Evolutionary conservation across 2,797 vertebrate genomes (phyloP).

Genomic region (Acanthurus leucopareius): DNA sequence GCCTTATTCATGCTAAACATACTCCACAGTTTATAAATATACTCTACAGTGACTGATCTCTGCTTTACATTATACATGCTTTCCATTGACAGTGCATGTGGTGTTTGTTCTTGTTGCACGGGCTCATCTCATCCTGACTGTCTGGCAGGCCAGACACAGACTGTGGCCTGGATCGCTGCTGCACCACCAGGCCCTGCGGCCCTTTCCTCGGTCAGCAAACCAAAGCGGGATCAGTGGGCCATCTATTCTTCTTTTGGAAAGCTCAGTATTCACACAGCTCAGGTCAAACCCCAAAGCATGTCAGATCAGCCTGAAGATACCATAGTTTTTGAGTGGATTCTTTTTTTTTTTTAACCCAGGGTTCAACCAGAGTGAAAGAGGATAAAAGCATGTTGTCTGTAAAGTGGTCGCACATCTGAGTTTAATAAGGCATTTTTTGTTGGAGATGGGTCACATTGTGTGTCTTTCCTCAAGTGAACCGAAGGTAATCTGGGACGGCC

Average conservation of each 20-base stretch:
- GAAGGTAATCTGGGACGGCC: slow-evolving; percentile 75
- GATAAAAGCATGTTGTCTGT: slow-evolving; percentile 71
- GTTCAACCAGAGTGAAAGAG: slow-evolving; percentile 73
- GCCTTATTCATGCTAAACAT: slow-evolving; percentile 57
- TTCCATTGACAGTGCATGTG: slow-evolving; percentile 52
- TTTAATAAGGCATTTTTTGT: slow-evolving; percentile 73
- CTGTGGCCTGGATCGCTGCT: slow-evolving; percentile 70
- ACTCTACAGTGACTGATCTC: slow-evolving; percentile 19
- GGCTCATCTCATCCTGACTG: slow-evolving; percentile 50
- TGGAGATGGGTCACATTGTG: slow-evolving; percentile 75
- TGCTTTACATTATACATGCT: slow-evolving; percentile 23
- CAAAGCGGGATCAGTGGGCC: slow-evolving; percentile 67
- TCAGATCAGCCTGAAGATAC: slow-evolving; percentile 73
- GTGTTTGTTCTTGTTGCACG: slow-evolving; percentile 49
- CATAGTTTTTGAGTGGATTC: slow-evolving; percentile 55
- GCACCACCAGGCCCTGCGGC: slow-evolving; percentile 55
- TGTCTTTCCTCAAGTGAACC: slow-evolving; percentile 79
- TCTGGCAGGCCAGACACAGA: slow-evolving; percentile 61
- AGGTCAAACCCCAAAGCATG: slow-evolving; percentile 74
- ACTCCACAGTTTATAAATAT: slow-evolving; percentile 55
- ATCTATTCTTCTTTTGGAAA: slow-evolving; percentile 59
- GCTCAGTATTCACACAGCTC: slow-evolving; percentile 56
- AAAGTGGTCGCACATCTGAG: slow-evolving; percentile 77
- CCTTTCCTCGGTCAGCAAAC: slow-evolving; percentile 69
- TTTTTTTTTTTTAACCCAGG: slow-evolving; percentile 49